A percentile compares a stretch with the other conserved stretches of the same genome.
Evolutionary conservation across 2,797 vertebrate species (phyloP).

Genomic region (Mastacembelus armatus): DNA sequence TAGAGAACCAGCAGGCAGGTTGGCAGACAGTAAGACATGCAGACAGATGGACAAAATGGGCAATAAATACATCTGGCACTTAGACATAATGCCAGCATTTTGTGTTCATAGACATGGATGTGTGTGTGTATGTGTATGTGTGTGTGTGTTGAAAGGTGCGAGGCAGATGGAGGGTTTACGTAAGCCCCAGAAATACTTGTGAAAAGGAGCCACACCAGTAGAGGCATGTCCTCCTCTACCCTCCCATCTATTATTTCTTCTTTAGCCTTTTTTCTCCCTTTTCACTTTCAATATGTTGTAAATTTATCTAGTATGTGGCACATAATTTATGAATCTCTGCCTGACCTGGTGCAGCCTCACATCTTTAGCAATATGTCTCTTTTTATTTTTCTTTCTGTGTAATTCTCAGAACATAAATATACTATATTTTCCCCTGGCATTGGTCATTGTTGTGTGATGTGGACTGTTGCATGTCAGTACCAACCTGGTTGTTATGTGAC

Average conservation of each 20-base stretch:
- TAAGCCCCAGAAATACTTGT: constrained; percentile 73
- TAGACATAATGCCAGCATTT: constrained; percentile 42
- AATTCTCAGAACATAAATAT: constrained; percentile 20
- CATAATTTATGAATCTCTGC: constrained; percentile 36
- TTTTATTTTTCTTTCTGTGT: background rate
- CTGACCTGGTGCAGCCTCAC: background rate
- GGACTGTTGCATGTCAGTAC: constrained; percentile 6
- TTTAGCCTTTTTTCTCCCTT: constrained; percentile 11
- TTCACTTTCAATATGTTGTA: constrained; percentile 18
- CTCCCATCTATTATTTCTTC: constrained; percentile 49
- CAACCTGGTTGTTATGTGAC: constrained; percentile 9
- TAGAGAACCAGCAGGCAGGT: constrained; percentile 17
- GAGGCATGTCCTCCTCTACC: constrained; percentile 70
- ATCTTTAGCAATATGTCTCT: constrained; percentile 3
- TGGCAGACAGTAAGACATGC: constrained; percentile 21
- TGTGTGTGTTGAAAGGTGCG: constrained; percentile 56
- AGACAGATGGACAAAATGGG: constrained; percentile 26
- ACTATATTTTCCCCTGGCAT: constrained; percentile 19
- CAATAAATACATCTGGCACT: constrained; percentile 56
- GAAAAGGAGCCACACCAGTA: constrained; percentile 74
- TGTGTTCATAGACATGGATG: constrained; percentile 11
- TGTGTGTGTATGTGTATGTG: constrained; percentile 2
- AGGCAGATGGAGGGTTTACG: constrained; percentile 74
- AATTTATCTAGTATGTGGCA: constrained; percentile 5
- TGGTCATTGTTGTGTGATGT: constrained; percentile 15